Evolutionary conservation across 2,113 vertebrate species (phyloP), one percentile per base, ranked within the genome.

Genomic region (Thamnaconus septentrionalis): DNA sequence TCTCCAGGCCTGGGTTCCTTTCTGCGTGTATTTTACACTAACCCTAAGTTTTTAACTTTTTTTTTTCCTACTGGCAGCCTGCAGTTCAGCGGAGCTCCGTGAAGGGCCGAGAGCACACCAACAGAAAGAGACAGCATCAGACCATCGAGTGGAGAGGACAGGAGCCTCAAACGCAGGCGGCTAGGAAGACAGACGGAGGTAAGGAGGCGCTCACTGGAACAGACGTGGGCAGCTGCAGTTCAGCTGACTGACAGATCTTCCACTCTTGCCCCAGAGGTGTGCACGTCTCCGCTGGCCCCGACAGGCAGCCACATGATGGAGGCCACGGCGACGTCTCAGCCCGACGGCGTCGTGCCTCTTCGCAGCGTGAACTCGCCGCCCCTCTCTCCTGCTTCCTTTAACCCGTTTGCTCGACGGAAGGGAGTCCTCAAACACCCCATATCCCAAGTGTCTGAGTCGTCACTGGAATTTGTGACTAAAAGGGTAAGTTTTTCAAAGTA

Each of bases 71-170:
- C 51, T 31, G 18, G 39, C 78, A 90, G 90, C 42, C 69, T 39
- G 63, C 18, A 51, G 51, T 64, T 40, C 31, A 69, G 5, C 53
- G 71, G 18, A 83, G 58, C 58, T 60, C 75, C 3, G 42, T 61
- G 44, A 87, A 41, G 71, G 78, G 41, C 57, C 65, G 71, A 67
- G 6, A 50, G 59, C 8, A 46, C 7, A 59, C 64, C 40, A 89
- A 65, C 81, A 85, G 90, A 61, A 91, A 91, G 79, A 85, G 90
- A 64, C 83, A 83, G 1, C 71, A 90, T 60, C 81, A 69, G 6
- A 41, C 75, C 1, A 53, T 18, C 3, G 74, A 54, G 42, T 66
- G 3, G 7, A 69, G 44, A 41, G 54, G 66, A 1, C 31, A 59
- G 5, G 60, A 41, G 49, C 47, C 66, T 43, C 63, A 18, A 50